Conservation (phyloP, 1,140 invertebrate species). For the Bombus consobrinus region DNA sequence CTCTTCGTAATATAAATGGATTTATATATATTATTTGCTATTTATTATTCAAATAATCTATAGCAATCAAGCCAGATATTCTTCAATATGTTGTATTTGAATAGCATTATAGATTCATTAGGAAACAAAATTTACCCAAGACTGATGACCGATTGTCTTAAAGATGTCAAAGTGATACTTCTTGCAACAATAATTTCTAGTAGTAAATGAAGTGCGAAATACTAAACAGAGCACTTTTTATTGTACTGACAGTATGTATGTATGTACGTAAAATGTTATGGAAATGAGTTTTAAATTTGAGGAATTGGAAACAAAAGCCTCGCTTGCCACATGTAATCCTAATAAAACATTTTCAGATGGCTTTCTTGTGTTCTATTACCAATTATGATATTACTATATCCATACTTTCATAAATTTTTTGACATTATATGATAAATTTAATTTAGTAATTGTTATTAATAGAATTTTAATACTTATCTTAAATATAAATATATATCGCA, state of each 20-base stretch:
- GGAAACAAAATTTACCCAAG: slow-evolving; percentile 56
- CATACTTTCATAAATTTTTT: slow-evolving; percentile 9
- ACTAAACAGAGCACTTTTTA: slow-evolving; percentile 62
- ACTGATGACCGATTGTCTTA: slow-evolving; percentile 50
- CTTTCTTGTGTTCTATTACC: slow-evolving; percentile 45
- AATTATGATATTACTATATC: background rate
- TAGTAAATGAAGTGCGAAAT: slow-evolving; percentile 63
- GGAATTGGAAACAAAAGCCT: slow-evolving; percentile 73
- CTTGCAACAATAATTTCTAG: slow-evolving; percentile 67
- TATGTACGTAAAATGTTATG: slow-evolving; percentile 65
- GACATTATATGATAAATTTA: background rate
- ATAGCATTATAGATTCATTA: slow-evolving; percentile 54
- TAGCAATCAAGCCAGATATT: slow-evolving; percentile 55
- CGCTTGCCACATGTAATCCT: slow-evolving; percentile 73
- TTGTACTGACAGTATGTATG: slow-evolving; percentile 66
- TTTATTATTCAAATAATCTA: slow-evolving; percentile 44
- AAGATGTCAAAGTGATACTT: slow-evolving; percentile 57
- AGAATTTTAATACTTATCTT: background rate
- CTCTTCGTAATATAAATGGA: slow-evolving; percentile 44
- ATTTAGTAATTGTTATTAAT: background rate
- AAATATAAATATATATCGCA: background rate
- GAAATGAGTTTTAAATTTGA: slow-evolving; percentile 69
- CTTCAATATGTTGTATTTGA: slow-evolving; percentile 57
- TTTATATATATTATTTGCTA: slow-evolving; percentile 45
- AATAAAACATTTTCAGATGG: slow-evolving; percentile 72